Evolutionary conservation across 2,888 invertebrate genomes (phyloP).

Genomic region (Deroplatys truncata): DNA sequence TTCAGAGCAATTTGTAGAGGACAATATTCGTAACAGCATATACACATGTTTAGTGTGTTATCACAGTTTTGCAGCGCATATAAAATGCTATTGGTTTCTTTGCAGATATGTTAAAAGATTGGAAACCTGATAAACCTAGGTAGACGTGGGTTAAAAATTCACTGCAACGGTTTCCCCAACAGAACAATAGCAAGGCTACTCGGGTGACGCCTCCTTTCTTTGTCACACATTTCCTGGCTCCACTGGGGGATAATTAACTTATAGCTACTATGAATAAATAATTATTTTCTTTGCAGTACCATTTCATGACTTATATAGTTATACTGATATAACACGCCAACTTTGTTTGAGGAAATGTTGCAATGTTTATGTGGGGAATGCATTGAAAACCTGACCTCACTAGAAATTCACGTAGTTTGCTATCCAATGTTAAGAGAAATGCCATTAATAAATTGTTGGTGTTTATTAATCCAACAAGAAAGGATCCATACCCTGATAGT

Average conservation of each 20-base stretch:
- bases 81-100: no score
- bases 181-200: no score
- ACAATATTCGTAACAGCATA: no score
- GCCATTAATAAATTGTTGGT: not conserved
- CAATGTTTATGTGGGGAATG: not conserved
- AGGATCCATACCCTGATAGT: not conserved
- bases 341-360: not conserved
- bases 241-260: not conserved
- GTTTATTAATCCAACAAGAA: not conserved
- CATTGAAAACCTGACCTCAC: not conserved
- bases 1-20: no score
- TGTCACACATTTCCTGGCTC: not conserved
- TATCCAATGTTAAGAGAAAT: not conserved
- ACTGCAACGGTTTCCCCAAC: no score
- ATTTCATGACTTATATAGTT: not conserved
- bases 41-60: no score
- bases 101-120: no score
- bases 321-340: not conserved
- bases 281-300: not conserved
- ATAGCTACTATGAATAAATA: not conserved
- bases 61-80: no score
- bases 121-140: no score
- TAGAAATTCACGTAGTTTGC: not conserved
- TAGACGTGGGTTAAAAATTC: no score
- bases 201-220: no score